A percentile compares a stretch with the other conserved stretches of the same genome.
phyloP scores from a whole-genome alignment of 64 coral and sea anemone species.

The Montipora capricornis region DNA sequence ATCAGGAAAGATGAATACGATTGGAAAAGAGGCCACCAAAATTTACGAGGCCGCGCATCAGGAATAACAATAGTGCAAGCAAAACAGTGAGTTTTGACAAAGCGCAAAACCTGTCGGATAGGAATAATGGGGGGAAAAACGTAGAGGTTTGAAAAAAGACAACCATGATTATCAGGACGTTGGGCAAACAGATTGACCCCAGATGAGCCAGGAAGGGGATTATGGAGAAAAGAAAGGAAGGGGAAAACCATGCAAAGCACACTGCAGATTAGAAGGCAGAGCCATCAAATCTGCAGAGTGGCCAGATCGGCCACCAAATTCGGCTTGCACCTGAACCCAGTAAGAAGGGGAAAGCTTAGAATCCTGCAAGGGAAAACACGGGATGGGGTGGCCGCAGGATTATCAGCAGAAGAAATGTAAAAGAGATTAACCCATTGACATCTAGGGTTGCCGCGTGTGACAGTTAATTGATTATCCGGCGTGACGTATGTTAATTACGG shows the following conservation, averaged over 20 bases:
- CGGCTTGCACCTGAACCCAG: conserved; percentile 28
- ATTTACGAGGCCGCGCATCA: conserved; percentile 22
- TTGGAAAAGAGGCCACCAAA: conserved; percentile 51
- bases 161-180: not conserved
- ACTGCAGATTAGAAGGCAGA: conserved; percentile 48
- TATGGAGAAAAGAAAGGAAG: conserved; percentile 27
- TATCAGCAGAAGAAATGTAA: conserved; percentile 39
- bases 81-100: not conserved
- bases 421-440: not conserved
- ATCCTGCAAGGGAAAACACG: conserved; percentile 15
- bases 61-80: conserved; percentile 15
- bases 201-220: not conserved
- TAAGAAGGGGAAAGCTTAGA: not conserved
- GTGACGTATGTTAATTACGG: no score
- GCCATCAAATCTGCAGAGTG: conserved; percentile 64
- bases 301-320: conserved; percentile 38
- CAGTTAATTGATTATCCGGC: no score
- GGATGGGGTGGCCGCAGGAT: conserved; percentile 50
- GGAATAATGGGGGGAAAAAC: not conserved
- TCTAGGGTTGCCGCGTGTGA: no score
- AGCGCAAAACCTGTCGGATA: not conserved
- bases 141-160: conserved; percentile 1
- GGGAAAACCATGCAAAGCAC: conserved; percentile 14
- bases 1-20: not conserved
- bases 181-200: conserved; percentile 35